These are phyloP conservation scores for Microtus oregoni DNA, from an alignment of 2,113 vertebrate species.

Conservation along the genomic window DNA sequence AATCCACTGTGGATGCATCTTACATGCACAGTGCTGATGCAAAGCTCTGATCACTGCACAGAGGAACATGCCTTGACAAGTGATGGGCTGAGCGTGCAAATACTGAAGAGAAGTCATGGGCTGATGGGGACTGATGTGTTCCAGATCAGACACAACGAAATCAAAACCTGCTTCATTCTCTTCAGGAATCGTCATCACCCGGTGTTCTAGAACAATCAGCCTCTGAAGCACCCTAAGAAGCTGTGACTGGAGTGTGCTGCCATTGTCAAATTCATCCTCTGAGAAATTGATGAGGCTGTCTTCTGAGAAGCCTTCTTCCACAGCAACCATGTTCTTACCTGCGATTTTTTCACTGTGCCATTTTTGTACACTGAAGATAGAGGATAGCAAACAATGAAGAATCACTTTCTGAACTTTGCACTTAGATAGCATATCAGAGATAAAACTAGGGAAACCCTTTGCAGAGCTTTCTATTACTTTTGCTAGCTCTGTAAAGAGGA, in stretches of 20 bases:
- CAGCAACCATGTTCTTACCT: slow-evolving; percentile 90
- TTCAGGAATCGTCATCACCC: slow-evolving; percentile 93
- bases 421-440: slow-evolving; percentile 97
- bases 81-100: slow-evolving; percentile 97
- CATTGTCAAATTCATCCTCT: slow-evolving; percentile 96
- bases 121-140: slow-evolving; percentile 96
- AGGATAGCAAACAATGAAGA: slow-evolving; percentile 96
- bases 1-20: slow-evolving; percentile 99
- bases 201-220: slow-evolving; percentile 95
- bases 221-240: slow-evolving; percentile 95
- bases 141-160: slow-evolving; percentile 93
- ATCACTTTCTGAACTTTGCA: slow-evolving; percentile 99
- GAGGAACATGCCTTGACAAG: slow-evolving; percentile 98
- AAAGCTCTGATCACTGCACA: slow-evolving; percentile 97
- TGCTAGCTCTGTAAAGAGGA: slow-evolving; percentile 95
- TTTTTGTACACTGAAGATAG: slow-evolving; percentile 98
- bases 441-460: slow-evolving; percentile 98
- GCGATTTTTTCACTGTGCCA: slow-evolving; percentile 94
- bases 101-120: slow-evolving; percentile 98
- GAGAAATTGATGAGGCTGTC: slow-evolving; percentile 98
- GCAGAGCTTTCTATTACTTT: slow-evolving; percentile 97
- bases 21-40: slow-evolving; percentile 97
- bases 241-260: slow-evolving; percentile 96
- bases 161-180: slow-evolving; percentile 94
- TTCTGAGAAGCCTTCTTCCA: slow-evolving; percentile 97